Conservation (phyloP, 2,797 vertebrate genomes). For the Momotus momota region DNA sequence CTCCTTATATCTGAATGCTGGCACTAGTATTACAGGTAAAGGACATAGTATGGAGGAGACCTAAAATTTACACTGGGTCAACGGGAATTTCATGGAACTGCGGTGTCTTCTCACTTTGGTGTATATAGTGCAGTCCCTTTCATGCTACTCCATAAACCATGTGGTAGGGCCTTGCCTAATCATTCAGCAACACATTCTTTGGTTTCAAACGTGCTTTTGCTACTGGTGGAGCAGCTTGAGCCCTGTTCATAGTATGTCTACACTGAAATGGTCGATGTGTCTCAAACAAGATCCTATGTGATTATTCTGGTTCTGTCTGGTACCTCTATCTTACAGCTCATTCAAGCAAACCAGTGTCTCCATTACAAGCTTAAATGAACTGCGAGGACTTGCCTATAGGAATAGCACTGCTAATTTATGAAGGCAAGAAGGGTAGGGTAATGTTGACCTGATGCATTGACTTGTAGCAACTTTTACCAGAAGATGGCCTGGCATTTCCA, state of each 20-base stretch:
- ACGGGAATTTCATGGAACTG: not conserved
- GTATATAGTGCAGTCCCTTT: not conserved
- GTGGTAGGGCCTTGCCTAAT: not conserved
- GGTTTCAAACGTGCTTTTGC: not conserved
- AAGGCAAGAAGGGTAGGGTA: not conserved
- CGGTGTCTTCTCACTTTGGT: accelerated
- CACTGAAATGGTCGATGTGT: not conserved
- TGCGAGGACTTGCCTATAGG: not conserved
- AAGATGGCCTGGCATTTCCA: not conserved
- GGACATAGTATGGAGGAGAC: not conserved
- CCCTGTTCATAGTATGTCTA: not conserved
- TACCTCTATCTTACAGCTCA: not conserved
- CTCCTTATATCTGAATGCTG: not conserved
- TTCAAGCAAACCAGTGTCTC: not conserved
- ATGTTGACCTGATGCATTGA: not conserved
- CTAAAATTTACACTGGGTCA: not conserved
- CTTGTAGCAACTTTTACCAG: not conserved
- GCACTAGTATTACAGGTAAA: not conserved
- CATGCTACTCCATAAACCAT: accelerated
- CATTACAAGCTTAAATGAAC: not conserved
- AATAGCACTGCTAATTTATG: not conserved
- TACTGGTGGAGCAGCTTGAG: not conserved
- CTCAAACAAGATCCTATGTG: not conserved
- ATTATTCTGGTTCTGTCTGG: not conserved
- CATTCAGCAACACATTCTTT: not conserved